Percentiles rank a stretch among this genome's conserved stretches.
These are phyloP conservation scores for Camponotus fellah DNA, from an alignment of 2,888 invertebrate species.

Conservation along the genomic window DNA sequence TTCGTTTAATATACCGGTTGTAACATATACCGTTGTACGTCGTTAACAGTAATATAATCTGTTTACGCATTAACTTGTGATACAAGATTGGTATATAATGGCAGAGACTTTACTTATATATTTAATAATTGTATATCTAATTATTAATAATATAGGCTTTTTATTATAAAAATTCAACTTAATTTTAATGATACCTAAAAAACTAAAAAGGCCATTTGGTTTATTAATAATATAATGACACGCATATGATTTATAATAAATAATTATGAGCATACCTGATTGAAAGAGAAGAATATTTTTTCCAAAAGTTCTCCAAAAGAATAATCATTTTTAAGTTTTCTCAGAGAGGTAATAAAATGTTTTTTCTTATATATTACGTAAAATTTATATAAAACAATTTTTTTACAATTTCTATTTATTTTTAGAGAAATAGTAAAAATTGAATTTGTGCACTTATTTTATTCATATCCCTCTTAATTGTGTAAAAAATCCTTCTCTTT, in stretches of 20 bases:
- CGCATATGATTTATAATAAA: constrained; percentile 26
- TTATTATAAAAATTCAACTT: constrained; percentile 26
- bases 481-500: not conserved
- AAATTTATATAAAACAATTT: not conserved
- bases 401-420: not conserved
- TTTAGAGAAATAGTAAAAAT: not conserved
- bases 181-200: not conserved
- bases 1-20: constrained; percentile 10
- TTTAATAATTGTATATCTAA: constrained; percentile 10
- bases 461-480: not conserved
- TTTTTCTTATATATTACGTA: not conserved
- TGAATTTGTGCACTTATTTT: constrained; percentile 1
- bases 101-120: not conserved
- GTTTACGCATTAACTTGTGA: constrained; percentile 39
- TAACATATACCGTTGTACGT: constrained; percentile 18
- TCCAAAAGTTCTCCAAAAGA: not conserved
- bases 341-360: not conserved
- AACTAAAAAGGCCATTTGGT: constrained; percentile 30
- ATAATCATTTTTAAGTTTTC: not conserved
- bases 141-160: constrained; percentile 21
- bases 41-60: constrained; percentile 44
- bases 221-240: constrained; percentile 34
- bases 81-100: constrained; percentile 18
- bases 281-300: not conserved
- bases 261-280: not conserved